phyloP scores from a whole-genome alignment of 35 echinoderm and acorn worm genomes.

The Anneissia japonica region DNA sequence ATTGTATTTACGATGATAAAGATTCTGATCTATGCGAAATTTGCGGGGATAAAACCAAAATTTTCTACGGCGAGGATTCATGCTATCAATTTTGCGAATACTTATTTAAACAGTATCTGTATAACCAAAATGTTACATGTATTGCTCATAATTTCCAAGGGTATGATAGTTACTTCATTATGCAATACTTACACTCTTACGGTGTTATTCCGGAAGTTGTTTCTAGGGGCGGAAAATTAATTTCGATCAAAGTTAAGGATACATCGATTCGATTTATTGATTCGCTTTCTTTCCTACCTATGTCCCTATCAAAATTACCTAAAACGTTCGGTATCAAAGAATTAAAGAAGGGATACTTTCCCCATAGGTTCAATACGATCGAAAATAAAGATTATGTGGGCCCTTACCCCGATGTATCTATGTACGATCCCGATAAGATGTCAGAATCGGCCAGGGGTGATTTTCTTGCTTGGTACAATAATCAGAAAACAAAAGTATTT shows the following conservation, averaged over 20 bases:
- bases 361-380: conserved; percentile 40
- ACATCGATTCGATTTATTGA: conserved; percentile 25
- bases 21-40: not conserved
- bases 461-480: conserved; percentile 21
- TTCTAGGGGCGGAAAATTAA: conserved; percentile 26
- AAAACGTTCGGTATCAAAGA: conserved; percentile 48
- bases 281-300: conserved; percentile 23
- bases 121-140: not conserved
- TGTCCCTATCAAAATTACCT: conserved; percentile 34
- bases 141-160: not conserved
- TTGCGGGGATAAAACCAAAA: not conserved
- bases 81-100: not conserved
- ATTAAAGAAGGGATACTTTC: conserved; percentile 60
- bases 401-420: conserved; percentile 19
- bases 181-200: conserved; percentile 3
- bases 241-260: not conserved
- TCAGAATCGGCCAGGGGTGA: not conserved
- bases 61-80: not conserved
- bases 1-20: not conserved
- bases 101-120: not conserved
- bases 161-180: conserved; percentile 21
- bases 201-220: conserved; percentile 29
- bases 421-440: conserved; percentile 17
- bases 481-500: not conserved
- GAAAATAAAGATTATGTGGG: conserved; percentile 54